phyloP scores from a whole-genome alignment of 1,140 invertebrate genomes.

The Helicoverpa zea region DNA sequence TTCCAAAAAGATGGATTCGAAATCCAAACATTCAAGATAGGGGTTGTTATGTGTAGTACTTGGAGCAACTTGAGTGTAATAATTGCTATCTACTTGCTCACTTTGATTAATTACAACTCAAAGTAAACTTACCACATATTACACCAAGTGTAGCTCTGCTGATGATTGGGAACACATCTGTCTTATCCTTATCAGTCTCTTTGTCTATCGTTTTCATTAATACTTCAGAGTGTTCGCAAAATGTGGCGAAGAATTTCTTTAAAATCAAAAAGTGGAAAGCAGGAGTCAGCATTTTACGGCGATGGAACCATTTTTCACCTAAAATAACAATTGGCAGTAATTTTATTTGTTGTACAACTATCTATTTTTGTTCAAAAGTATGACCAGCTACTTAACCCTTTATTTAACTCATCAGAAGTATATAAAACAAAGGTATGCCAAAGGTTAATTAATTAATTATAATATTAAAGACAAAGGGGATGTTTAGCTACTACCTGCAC shows the following conservation, averaged over 20 bases:
- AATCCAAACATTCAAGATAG: no score
- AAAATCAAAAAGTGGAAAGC: conserved; percentile 95
- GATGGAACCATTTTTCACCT: conserved; percentile 91
- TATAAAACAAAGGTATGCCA: not conserved
- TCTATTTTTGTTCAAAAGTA: no score
- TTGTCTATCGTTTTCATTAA: conserved; percentile 58
- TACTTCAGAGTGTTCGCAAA: conserved; percentile 67
- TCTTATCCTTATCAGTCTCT: conserved; percentile 57
- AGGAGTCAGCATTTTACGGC: conserved; percentile 93
- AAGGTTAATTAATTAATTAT: no score
- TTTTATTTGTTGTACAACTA: not conserved
- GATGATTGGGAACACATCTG: conserved; percentile 63
- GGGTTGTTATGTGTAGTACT: no score
- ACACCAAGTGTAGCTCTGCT: conserved; percentile 66
- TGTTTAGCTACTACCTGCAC: conserved; percentile 23
- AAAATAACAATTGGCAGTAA: conserved; percentile 37
- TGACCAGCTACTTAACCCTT: no score
- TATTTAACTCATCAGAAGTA: no score
- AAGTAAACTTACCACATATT: conserved; percentile 65
- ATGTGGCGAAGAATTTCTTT: conserved; percentile 88
- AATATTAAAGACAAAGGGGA: not conserved
- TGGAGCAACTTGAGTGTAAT: not conserved
- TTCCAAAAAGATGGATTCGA: no score
- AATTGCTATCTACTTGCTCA: no score
- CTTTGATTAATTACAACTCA: no score